Evolutionary conservation across 2,888 invertebrate species (phyloP).

Genomic region (Automeris io): DNA sequence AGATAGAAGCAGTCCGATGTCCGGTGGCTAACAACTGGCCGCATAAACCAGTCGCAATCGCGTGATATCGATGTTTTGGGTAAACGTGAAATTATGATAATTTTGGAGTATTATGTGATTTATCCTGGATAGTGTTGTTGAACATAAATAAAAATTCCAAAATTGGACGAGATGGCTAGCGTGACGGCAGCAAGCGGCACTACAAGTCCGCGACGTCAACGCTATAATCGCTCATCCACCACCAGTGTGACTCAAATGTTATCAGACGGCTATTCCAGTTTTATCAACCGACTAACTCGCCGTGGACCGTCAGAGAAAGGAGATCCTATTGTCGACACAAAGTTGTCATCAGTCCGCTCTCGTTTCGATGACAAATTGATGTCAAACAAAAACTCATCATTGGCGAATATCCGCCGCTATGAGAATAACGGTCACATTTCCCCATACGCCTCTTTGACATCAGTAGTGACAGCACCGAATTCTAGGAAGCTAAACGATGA

Average conservation of each 20-base stretch:
- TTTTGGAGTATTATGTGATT: conserved; percentile 48
- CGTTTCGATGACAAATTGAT: conserved; percentile 64
- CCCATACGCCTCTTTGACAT: conserved; percentile 53
- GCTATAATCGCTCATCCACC: conserved; percentile 87
- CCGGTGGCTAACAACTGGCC: conserved; percentile 42
- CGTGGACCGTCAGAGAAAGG: conserved; percentile 86
- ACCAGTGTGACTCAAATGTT: conserved; percentile 91
- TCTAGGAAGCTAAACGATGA: conserved; percentile 59
- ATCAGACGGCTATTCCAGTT: conserved; percentile 90
- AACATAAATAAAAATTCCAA: conserved; percentile 7
- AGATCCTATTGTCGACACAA: conserved; percentile 59
- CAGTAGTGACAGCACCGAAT: conserved; percentile 32
- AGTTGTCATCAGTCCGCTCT: conserved; percentile 43
- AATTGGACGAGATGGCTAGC: conserved; percentile 46
- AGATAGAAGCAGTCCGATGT: conserved; percentile 58
- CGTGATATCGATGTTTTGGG: conserved; percentile 19
- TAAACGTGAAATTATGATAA: conserved; percentile 51
- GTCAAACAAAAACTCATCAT: conserved; percentile 48
- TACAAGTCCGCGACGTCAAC: conserved; percentile 78
- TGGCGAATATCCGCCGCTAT: conserved; percentile 59
- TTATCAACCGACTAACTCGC: conserved; percentile 87
- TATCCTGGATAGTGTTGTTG: conserved; percentile 51
- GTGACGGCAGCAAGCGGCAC: conserved; percentile 52
- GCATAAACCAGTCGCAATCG: conserved; percentile 20
- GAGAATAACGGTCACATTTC: conserved; percentile 63